Conservation (phyloP, 37 sponge, comb jelly and placozoan genomes). For the Aplysina aerophoba region DNA sequence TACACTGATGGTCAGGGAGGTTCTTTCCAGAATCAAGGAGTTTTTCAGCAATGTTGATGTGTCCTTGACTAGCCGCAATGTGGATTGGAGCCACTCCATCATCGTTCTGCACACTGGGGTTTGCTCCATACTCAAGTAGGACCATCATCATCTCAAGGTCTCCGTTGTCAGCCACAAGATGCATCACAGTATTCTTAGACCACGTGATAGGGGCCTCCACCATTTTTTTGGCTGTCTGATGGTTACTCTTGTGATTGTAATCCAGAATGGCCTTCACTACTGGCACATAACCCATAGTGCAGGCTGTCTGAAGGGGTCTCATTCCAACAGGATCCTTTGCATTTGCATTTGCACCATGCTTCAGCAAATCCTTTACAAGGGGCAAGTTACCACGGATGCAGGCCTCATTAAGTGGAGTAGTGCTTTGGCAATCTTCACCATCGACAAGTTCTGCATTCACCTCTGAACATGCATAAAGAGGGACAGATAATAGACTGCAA, state of each 20-base stretch:
- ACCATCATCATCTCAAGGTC: conserved; percentile 62
- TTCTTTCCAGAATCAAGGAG: conserved; percentile 52
- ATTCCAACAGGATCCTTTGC: conserved; percentile 64
- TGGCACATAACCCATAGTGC: conserved; percentile 67
- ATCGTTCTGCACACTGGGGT: conserved; percentile 39
- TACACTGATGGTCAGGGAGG: conserved; percentile 33
- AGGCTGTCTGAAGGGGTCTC: conserved; percentile 81
- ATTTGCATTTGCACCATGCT: conserved; percentile 41
- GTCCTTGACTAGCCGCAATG: conserved; percentile 82
- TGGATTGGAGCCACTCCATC: conserved; percentile 76
- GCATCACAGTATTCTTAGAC: conserved; percentile 71
- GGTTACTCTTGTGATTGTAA: conserved; percentile 12
- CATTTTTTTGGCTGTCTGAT: conserved; percentile 11
- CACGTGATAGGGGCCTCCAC: conserved; percentile 54
- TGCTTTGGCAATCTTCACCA: conserved; percentile 70
- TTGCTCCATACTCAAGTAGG: conserved; percentile 56
- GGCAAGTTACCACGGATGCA: conserved; percentile 56
- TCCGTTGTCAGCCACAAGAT: conserved; percentile 82
- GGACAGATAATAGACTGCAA: too few species aligned
- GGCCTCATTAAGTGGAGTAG: conserved; percentile 86
- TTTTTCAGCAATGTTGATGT: conserved; percentile 58
- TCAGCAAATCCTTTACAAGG: conserved; percentile 68
- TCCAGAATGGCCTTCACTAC: conserved; percentile 65
- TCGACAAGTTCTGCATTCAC: too few species aligned
- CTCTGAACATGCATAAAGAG: too few species aligned